Evolutionary conservation across 1,140 invertebrate species (phyloP).

Genomic region (Stratiolaelaps scimitus): DNA sequence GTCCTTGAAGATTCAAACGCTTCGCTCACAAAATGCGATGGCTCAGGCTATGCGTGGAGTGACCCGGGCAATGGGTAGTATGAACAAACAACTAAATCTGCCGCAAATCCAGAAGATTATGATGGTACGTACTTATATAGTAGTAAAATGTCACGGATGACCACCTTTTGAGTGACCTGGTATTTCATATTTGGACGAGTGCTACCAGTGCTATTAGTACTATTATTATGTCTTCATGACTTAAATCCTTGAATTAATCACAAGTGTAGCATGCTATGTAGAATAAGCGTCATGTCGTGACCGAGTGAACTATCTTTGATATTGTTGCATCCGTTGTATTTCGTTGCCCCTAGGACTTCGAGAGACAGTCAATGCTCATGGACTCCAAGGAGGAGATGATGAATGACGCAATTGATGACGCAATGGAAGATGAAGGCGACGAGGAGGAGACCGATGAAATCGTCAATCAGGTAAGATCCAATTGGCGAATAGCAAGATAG

Average conservation of each 20-base stretch:
- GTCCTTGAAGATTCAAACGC: slow-evolving; percentile 92
- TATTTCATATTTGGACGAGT: too few relatives aligned
- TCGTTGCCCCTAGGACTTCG: slow-evolving; percentile 61
- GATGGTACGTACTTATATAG: slow-evolving; percentile 44
- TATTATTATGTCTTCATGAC: too few relatives aligned
- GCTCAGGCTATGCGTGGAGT: slow-evolving; percentile 99
- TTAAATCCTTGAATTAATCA: too few relatives aligned
- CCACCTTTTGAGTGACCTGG: too few relatives aligned
- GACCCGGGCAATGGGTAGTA: slow-evolving; percentile 92
- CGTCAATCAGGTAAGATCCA: slow-evolving; percentile 35
- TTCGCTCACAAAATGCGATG: slow-evolving; percentile 98
- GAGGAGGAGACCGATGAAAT: slow-evolving; percentile 68
- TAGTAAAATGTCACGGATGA: too few relatives aligned
- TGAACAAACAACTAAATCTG: slow-evolving; percentile 89
- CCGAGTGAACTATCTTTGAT: too few relatives aligned
- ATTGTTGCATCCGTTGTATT: too few relatives aligned
- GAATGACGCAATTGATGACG: slow-evolving; percentile 98
- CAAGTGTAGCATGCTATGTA: too few relatives aligned
- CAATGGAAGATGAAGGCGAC: slow-evolving; percentile 94
- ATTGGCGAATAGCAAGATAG: too few relatives aligned
- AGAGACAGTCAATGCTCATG: slow-evolving; percentile 99
- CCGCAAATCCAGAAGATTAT: slow-evolving; percentile 98
- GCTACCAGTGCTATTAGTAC: too few relatives aligned
- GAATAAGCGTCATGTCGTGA: too few relatives aligned
- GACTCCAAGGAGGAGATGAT: slow-evolving; percentile 99